A percentile compares a stretch with the other conserved stretches of the same genome.
phyloP scores from a whole-genome alignment of 2,113 vertebrate species.

The Phyllostomus hastatus region DNA sequence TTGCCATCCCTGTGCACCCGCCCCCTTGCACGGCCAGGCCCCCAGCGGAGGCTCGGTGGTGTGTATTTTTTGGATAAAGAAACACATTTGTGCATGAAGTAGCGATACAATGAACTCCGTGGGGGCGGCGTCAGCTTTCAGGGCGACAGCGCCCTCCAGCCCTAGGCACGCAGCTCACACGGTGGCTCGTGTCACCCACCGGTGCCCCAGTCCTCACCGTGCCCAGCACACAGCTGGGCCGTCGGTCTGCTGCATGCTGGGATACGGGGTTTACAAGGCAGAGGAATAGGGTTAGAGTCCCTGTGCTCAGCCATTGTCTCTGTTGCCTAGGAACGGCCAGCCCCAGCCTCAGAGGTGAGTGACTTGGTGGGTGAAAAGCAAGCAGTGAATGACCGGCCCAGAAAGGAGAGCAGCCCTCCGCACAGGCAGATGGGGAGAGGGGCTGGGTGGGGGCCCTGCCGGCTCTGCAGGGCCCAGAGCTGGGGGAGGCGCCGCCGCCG shows the following conservation, averaged over 20 bases:
- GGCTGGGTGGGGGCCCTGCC: too few relatives aligned
- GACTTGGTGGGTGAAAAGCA: neutral
- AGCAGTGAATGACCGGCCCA: neutral
- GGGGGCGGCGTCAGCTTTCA: neutral
- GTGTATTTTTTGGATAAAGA: neutral
- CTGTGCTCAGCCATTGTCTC: neutral
- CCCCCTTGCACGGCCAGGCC: too few relatives aligned
- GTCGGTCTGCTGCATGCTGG: neutral
- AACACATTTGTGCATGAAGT: neutral
- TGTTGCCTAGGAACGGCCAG: neutral
- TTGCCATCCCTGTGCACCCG: neutral
- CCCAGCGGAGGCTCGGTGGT: accelerated
- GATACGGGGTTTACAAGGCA: neutral
- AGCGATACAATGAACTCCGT: accelerated
- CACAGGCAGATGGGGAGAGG: neutral
- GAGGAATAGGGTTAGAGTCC: neutral
- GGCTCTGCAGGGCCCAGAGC: neutral
- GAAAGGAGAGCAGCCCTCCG: neutral
- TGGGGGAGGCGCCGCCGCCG: too few relatives aligned
- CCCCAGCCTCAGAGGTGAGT: neutral
- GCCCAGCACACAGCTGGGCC: neutral
- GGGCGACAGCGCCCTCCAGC: accelerated
- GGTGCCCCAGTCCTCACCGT: neutral
- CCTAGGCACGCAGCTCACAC: neutral
- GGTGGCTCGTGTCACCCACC: neutral